phyloP scores from a whole-genome alignment of 2,797 vertebrate species.

The Lepilemur ruficaudatus region DNA sequence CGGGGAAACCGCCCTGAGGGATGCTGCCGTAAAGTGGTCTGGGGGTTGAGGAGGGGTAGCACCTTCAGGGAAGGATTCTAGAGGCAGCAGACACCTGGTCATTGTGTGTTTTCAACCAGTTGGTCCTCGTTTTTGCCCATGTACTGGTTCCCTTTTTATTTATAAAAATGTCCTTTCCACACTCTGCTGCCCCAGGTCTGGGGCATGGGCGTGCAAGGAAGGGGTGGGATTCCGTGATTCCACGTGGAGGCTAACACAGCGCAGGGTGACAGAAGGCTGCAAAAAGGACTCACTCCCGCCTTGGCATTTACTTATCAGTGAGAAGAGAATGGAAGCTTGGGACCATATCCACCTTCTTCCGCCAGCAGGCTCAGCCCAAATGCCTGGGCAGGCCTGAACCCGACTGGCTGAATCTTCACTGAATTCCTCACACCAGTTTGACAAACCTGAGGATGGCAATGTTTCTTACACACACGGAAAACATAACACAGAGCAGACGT shows the following conservation, averaged over 20 bases:
- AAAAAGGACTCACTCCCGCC: not conserved
- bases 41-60: not conserved
- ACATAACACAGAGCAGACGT: not conserved
- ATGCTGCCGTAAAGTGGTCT: not conserved
- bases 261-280: not conserved
- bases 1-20: rapidly evolving
- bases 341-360: not conserved
- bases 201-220: not conserved
- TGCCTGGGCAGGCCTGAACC: constrained; percentile 3
- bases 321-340: not conserved
- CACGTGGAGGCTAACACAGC: not conserved
- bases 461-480: not conserved
- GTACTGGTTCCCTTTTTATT: not conserved
- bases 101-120: not conserved
- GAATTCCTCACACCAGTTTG: not conserved
- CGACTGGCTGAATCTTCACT: not conserved
- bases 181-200: not conserved
- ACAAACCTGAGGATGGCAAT: not conserved
- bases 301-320: not conserved
- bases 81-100: not conserved
- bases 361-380: not conserved
- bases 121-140: not conserved
- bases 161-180: not conserved
- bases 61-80: not conserved
- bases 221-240: not conserved